Base-by-base conservation (phyloP, 2,888 invertebrate species). In the Empis stercorea region DNA sequence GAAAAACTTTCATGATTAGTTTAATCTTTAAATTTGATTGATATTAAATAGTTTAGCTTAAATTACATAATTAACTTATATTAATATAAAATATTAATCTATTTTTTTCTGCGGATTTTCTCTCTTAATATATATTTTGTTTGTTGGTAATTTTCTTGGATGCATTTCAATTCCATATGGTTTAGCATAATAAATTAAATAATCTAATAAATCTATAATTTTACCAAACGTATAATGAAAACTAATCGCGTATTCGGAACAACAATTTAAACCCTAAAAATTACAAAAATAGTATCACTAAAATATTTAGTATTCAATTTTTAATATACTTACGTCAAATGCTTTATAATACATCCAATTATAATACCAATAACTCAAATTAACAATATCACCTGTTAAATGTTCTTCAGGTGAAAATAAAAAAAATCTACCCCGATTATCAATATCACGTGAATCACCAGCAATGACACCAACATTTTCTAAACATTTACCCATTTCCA, bases 401-500 rank as follows among this genome's bases (percentile, higher is more conserved):
- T 97, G 96, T 66, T 91, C 87, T 56, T 89, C 87, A 0, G 97
- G 96, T 4, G 87, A 81, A 70, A 97, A 96, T 0, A 97, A 96
- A 68, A 97, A 92, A 73, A 99, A 99, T 37, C 95, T 75, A 1
- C 95, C 94, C n/a, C 95, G 78, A 0, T 87, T 84, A 40, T 82
- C 71, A 0, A 79, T 72, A 69, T 99, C 97, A 6, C 96, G 75
- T 0, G 89, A 84, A 67, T 99, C 97, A 59, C 87, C 88, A 1
- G 95, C 93, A 47, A 74, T 72, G 0, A 99, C 96, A 0, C 87
- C 84, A 1, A 95, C 78, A 45, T 79, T 81, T 60, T 85, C 83
- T 59, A 99, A 65, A 61, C 97, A 68, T 49, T 81, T 66, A 39
- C 94, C 97, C 15, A 69, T 64, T 54, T 69, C 69, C 6, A 66